Percentiles rank a stretch among this genome's conserved stretches.
phyloP scores from a whole-genome alignment of 2,888 invertebrate genomes.

The Mesochorus sp. region DNA sequence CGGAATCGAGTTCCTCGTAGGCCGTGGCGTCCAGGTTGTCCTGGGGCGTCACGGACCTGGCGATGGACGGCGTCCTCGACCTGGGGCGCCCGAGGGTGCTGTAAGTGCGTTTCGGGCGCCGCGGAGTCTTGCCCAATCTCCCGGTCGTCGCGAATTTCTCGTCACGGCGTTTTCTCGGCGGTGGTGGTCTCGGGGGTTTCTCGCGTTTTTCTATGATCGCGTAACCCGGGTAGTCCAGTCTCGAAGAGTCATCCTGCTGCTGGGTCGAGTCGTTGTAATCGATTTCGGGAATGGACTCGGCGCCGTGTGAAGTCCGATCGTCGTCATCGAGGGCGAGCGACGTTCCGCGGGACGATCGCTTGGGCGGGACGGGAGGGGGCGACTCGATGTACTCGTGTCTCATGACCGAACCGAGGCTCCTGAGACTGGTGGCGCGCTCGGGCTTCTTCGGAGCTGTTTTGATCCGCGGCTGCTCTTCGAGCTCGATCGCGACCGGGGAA shows the following conservation, averaged over 20 bases:
- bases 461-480: conserved; percentile 61
- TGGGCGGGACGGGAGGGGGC: conserved; percentile 83
- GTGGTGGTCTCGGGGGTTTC: conserved; percentile 85
- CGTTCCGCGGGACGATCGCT: conserved; percentile 82
- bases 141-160: conserved; percentile 88
- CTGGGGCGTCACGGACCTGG: conserved; percentile 22
- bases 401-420: conserved; percentile 11
- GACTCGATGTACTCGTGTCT: conserved; percentile 84
- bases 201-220: conserved; percentile 89
- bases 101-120: conserved; percentile 85
- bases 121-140: conserved; percentile 83
- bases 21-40: conserved; percentile 79
- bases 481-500: conserved; percentile 7
- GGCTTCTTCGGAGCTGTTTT: conserved; percentile 63
- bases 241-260: conserved; percentile 79
- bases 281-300: conserved; percentile 85
- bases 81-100: conserved; percentile 85
- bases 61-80: conserved; percentile 80
- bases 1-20: conserved; percentile 86
- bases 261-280: conserved; percentile 82
- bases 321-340: conserved; percentile 84
- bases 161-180: conserved; percentile 84
- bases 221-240: conserved; percentile 85
- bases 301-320: conserved; percentile 88
- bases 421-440: conserved; percentile 40